A percentile compares a stretch with the other conserved stretches of the same genome.
Evolutionary conservation across 2,797 vertebrate species (phyloP).

Genomic region (Enteromius treurensis): DNA sequence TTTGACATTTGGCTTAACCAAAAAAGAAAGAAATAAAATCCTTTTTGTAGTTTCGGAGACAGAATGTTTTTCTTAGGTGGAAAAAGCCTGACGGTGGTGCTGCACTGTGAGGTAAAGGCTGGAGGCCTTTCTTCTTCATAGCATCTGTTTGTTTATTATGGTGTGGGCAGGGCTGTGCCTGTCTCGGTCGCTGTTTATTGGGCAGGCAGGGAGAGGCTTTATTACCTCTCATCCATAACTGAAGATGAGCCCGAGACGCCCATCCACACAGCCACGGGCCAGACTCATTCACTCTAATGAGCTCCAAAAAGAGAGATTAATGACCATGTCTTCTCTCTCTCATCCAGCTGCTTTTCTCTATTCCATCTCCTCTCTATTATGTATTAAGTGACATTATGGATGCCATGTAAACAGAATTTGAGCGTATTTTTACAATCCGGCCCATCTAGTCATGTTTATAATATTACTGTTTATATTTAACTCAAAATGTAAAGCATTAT

Average conservation of each 20-base stretch:
- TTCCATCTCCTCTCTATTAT: constrained; percentile 22
- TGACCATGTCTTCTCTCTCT: constrained; percentile 45
- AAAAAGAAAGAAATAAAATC: constrained; percentile 36
- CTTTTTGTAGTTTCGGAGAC: constrained; percentile 60
- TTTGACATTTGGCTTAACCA: constrained; percentile 72
- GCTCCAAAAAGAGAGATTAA: constrained; percentile 64
- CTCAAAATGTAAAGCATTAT: background rate
- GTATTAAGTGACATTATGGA: constrained; percentile 15
- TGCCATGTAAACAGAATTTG: background rate
- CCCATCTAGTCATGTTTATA: background rate
- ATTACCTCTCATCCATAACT: constrained; percentile 65
- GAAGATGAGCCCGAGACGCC: constrained; percentile 58
- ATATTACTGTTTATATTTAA: background rate
- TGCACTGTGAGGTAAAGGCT: constrained; percentile 13
- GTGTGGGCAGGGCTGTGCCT: constrained; percentile 44
- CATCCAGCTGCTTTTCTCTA: constrained; percentile 34
- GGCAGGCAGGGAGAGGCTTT: constrained; percentile 55
- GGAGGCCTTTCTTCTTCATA: constrained; percentile 19
- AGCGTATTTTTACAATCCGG: background rate
- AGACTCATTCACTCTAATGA: constrained; percentile 63
- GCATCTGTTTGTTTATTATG: constrained; percentile 50
- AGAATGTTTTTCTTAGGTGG: constrained; percentile 50
- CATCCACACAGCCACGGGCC: constrained; percentile 56
- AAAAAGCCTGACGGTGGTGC: background rate
- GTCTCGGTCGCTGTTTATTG: constrained; percentile 51